Evolutionary conservation across 1,140 invertebrate species (phyloP).

Genomic region (Sipha flava): DNA sequence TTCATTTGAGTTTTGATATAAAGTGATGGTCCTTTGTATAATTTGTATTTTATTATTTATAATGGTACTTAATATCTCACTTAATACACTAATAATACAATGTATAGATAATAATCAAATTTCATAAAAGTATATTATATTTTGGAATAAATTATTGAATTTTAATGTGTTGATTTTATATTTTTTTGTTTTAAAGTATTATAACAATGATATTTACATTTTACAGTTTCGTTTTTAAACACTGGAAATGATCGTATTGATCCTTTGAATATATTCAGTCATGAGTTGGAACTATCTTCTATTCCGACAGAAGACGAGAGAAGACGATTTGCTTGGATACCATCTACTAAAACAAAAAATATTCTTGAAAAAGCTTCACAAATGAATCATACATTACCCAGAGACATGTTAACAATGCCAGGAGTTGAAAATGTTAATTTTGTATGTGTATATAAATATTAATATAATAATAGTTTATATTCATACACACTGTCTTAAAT

Average conservation of each 20-base stretch:
- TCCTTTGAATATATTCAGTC: background rate
- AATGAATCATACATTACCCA: slow-evolving; percentile 47
- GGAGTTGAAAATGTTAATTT: slow-evolving; percentile 46
- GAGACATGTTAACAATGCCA: slow-evolving; percentile 62
- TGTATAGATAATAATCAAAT: no score
- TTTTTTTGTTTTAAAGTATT: background rate
- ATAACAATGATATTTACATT: background rate
- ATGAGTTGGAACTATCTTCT: slow-evolving; percentile 1
- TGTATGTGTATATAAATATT: background rate
- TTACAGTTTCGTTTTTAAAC: background rate
- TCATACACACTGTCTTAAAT: no score
- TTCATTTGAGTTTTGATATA: no score
- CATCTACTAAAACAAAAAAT: slow-evolving; percentile 56
- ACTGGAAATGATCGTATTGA: background rate
- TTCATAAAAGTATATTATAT: no score
- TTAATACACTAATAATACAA: no score
- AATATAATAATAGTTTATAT: no score
- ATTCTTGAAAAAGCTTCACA: slow-evolving; percentile 52
- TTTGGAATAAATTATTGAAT: no score
- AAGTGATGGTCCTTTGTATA: no score
- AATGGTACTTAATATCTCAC: no score
- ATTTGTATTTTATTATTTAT: no score
- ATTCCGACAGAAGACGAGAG: slow-evolving; percentile 49
- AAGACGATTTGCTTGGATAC: slow-evolving; percentile 67
- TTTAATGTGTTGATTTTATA: no score